These are phyloP conservation scores for Eriosoma lanigerum DNA, from an alignment of 1,140 invertebrate genomes.

Conservation along the genomic window DNA sequence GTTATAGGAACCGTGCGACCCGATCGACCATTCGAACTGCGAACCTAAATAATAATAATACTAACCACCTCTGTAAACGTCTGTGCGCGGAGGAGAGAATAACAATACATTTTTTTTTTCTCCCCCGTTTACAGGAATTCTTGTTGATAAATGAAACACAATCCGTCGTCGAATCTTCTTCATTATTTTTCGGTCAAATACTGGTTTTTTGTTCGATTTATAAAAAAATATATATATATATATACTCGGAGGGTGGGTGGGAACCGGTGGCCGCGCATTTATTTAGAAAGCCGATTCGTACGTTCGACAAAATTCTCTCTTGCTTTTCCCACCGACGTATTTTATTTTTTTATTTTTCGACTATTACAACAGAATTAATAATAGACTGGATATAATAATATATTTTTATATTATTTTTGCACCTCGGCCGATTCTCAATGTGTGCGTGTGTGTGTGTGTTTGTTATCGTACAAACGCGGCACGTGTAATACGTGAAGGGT, in stretches of 20 bases:
- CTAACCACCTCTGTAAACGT: too few relatives aligned
- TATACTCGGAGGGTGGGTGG: not conserved
- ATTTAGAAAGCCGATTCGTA: not conserved
- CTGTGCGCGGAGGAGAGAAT: not conserved
- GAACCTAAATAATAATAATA: conserved; percentile 14
- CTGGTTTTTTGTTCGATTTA: conserved; percentile 14
- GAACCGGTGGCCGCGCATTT: not conserved
- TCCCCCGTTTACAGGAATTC: conserved; percentile 27
- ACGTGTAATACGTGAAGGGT: conserved; percentile 47
- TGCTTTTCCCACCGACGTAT: too few relatives aligned
- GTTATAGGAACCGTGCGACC: conserved; percentile 46
- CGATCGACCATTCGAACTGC: conserved; percentile 1
- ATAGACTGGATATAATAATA: too few relatives aligned
- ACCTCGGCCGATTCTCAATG: too few relatives aligned
- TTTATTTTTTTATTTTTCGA: not conserved
- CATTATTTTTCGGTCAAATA: not conserved
- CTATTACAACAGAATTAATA: too few relatives aligned
- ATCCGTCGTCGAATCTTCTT: conserved; percentile 5
- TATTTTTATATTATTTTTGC: too few relatives aligned
- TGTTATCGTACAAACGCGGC: not conserved
- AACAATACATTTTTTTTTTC: conserved; percentile 24
- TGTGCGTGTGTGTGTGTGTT: not conserved
- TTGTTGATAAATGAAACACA: conserved; percentile 5
- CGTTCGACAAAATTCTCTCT: too few relatives aligned
- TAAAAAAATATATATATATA: not conserved